These are phyloP conservation scores for Megaceryle alcyon DNA, from an alignment of 2,797 vertebrate species.

Conservation along the genomic window DNA sequence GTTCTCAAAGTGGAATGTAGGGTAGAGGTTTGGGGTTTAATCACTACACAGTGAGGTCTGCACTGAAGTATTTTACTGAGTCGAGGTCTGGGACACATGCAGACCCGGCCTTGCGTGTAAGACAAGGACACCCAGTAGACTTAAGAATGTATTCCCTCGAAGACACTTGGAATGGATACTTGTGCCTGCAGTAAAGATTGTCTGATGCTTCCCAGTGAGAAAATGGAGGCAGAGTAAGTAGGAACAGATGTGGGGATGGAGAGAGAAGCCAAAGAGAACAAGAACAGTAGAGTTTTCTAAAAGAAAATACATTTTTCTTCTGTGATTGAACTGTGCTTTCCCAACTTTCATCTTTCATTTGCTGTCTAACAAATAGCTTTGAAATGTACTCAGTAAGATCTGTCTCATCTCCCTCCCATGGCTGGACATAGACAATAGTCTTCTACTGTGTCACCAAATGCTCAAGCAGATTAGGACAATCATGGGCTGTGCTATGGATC, in stretches of 20 bases:
- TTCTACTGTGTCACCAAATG: slow-evolving; percentile 32
- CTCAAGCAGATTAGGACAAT: slow-evolving; percentile 5
- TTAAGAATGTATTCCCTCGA: slow-evolving; percentile 44
- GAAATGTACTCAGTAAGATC: slow-evolving; percentile 30
- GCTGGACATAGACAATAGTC: slow-evolving; percentile 28
- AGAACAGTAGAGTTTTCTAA: slow-evolving; percentile 2
- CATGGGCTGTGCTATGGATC: not conserved
- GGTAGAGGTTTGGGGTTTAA: not conserved
- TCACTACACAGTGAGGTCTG: not conserved
- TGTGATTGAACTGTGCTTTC: slow-evolving; percentile 55
- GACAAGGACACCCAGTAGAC: slow-evolving; percentile 32
- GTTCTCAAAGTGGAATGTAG: not conserved
- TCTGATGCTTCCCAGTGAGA: slow-evolving; percentile 51
- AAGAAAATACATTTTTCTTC: slow-evolving; percentile 52
- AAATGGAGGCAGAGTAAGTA: slow-evolving; percentile 49
- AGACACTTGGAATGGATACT: slow-evolving; percentile 18
- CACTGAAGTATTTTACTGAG: not conserved
- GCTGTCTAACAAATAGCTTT: slow-evolving; percentile 59
- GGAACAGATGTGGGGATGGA: slow-evolving; percentile 51
- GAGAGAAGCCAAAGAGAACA: slow-evolving; percentile 27
- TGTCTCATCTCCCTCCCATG: not conserved
- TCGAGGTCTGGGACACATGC: not conserved
- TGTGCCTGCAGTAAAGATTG: slow-evolving; percentile 50
- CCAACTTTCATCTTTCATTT: slow-evolving; percentile 65
- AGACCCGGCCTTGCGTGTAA: not conserved